Base-by-base conservation (phyloP, 2,888 invertebrate genomes). In the Temnothorax rugatulus region DNA sequence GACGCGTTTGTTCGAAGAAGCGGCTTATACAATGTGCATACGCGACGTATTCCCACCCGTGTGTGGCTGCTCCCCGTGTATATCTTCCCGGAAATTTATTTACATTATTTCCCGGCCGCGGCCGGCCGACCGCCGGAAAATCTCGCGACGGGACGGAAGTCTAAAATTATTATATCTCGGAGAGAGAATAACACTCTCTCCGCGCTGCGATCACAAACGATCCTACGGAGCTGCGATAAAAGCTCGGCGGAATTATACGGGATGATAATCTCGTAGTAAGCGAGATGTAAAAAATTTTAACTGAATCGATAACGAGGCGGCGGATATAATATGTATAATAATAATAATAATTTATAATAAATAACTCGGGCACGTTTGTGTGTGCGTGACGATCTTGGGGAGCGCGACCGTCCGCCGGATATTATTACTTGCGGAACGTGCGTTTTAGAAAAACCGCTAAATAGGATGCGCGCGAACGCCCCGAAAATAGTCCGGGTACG, bases 401-500 rank as follows among this genome's bases (percentile, higher is more conserved):
- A 41, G 38, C 75, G 81, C 47, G 71, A n/a, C 52, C 81, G 75
- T 69, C 83, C 85, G 64, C 25, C 34, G 68, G 63, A 25, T 68
- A 77, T 79, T 77, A 68, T 52, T 77, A 77, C 66, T 61, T 50
- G 77, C 21, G 77, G 54, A 41, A 61, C 50, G 73, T 15, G 66
- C 54, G 66, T 66, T 75, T 76, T 9, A 66, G 76, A 83, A 75
- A 76, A 66, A 83, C 57, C 63, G 76, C 75, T 61, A 66, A 76
- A 76, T 77, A 66, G 47, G 82, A 77, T 75, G 82, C 75, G 76
- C 54, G 69, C 54, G 82, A 71, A 81, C 86, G 83, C 71, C 47
- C 84, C 83, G 89, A 89, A 77, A 87, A 89, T 85, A 88, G 88
- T 84, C 74, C 71, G 86, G 81, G 90, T 90, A 88, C 90, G 88